phyloP scores from a whole-genome alignment of 1,140 invertebrate genomes.

The Brachionus asplanchnoidis region DNA sequence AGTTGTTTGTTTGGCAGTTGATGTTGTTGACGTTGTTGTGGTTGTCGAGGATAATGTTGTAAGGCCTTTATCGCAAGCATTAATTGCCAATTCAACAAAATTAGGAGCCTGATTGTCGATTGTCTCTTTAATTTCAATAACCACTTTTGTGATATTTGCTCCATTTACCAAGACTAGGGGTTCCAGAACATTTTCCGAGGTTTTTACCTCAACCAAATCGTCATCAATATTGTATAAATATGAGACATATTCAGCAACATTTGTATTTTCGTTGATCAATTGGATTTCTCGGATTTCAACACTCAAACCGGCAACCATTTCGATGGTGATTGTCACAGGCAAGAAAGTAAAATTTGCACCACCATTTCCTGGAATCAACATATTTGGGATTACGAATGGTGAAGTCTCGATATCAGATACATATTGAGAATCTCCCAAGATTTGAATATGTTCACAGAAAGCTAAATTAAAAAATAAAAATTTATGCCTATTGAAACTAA shows the following conservation, averaged over 20 bases:
- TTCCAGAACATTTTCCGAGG: too few species aligned
- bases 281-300: background rate
- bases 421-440: background rate
- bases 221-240: background rate
- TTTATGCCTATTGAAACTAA: too few species aligned
- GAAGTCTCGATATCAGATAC: background rate
- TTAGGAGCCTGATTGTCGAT: background rate
- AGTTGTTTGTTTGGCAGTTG: background rate
- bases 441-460: background rate
- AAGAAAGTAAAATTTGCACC: background rate
- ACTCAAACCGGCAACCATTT: background rate
- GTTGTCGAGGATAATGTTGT: background rate
- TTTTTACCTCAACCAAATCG: background rate
- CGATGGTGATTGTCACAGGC: background rate
- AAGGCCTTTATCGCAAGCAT: background rate
- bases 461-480: background rate
- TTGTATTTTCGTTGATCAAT: background rate
- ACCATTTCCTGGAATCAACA: background rate
- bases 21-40: background rate
- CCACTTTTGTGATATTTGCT: background rate
- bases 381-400: background rate
- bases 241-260: background rate
- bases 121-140: background rate
- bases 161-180: background rate
- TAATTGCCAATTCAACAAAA: background rate